Evolutionary conservation across 2,888 invertebrate genomes (phyloP).

Genomic region (Mystacides longicornis): DNA sequence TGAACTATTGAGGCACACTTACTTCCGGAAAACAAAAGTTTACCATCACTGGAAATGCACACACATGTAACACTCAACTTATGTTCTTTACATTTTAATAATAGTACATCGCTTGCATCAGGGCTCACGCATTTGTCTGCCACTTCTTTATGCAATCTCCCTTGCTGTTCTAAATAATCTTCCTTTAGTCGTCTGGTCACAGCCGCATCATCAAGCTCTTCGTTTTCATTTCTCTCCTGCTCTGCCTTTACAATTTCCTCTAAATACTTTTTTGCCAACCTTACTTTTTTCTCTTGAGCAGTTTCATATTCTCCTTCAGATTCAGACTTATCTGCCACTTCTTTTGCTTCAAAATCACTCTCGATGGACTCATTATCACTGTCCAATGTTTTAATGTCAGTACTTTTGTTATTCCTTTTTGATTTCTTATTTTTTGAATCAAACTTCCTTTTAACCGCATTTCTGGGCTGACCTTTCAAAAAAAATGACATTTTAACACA

Average conservation of each 20-base stretch:
- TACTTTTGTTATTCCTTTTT: slow-evolving; percentile 23
- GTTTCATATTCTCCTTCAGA: slow-evolving; percentile 68
- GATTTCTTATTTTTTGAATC: slow-evolving; percentile 34
- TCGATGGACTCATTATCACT: slow-evolving; percentile 57
- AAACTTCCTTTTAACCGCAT: slow-evolving; percentile 48
- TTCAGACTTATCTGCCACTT: slow-evolving; percentile 44
- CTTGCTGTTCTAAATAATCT: slow-evolving; percentile 81
- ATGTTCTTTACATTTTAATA: slow-evolving; percentile 71
- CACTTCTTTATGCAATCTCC: slow-evolving; percentile 66
- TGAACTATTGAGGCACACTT: slow-evolving; percentile 85
- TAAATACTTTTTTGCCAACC: slow-evolving; percentile 84
- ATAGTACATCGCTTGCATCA: slow-evolving; percentile 36
- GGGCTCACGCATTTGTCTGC: slow-evolving; percentile 52
- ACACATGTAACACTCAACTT: slow-evolving; percentile 72
- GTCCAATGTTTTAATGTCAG: slow-evolving; percentile 37
- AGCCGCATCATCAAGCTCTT: slow-evolving; percentile 55
- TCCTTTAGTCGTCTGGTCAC: slow-evolving; percentile 71
- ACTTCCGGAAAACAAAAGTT: slow-evolving; percentile 71
- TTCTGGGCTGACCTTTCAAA: slow-evolving; percentile 51
- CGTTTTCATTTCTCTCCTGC: slow-evolving; percentile 56
- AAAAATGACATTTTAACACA: slow-evolving; percentile 40
- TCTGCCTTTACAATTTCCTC: slow-evolving; percentile 80
- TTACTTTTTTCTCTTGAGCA: slow-evolving; percentile 81
- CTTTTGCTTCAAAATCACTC: slow-evolving; percentile 56
- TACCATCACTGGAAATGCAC: slow-evolving; percentile 66